Conservation (phyloP, 2,113 vertebrate species). For the Aegithalos caudatus region DNA sequence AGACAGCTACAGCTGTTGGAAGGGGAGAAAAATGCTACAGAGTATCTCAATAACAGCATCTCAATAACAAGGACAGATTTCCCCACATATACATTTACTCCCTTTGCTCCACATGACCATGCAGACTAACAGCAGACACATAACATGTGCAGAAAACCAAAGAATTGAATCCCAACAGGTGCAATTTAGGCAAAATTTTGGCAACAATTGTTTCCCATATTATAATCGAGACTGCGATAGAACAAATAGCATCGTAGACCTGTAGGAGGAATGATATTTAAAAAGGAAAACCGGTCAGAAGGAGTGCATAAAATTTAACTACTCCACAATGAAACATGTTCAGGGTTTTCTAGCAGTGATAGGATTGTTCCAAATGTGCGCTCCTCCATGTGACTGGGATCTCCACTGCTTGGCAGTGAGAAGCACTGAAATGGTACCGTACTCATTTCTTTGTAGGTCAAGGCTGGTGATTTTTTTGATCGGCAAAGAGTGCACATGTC, state of each 20-base stretch:
- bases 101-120: constrained; percentile 8
- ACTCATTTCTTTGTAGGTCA: background rate
- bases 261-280: constrained; percentile 46
- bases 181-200: constrained; percentile 36
- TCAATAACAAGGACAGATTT: background rate
- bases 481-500: background rate
- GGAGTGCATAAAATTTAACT: background rate
- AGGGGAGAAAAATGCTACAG: background rate
- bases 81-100: background rate
- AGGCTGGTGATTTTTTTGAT: background rate
- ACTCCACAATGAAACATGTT: background rate
- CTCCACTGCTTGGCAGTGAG: background rate
- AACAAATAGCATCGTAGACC: background rate
- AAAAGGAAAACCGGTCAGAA: background rate
- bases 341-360: background rate
- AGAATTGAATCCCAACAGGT: background rate
- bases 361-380: background rate
- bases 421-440: background rate
- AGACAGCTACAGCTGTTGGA: background rate
- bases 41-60: background rate
- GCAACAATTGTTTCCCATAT: background rate
- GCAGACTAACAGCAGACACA: background rate
- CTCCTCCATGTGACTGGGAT: background rate
- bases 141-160: background rate
- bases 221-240: background rate